A percentile compares a stretch with the other conserved stretches of the same genome.
Evolutionary conservation across 2,797 vertebrate genomes (phyloP).

Genomic region (Moxostoma hubbsi): DNA sequence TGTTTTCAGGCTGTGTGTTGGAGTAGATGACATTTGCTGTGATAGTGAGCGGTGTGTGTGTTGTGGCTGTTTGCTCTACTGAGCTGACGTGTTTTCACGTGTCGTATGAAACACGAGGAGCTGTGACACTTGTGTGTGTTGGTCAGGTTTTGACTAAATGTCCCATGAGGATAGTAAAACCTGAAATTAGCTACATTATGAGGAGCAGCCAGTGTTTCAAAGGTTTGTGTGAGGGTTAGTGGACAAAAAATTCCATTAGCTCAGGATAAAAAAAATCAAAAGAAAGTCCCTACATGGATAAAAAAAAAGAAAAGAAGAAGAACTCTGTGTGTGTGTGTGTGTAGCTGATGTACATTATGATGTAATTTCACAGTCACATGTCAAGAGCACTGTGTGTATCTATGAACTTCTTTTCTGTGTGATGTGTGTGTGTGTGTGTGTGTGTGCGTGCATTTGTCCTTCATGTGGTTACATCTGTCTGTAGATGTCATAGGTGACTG

Average conservation of each 20-base stretch:
- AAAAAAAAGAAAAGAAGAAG: too few relatives aligned
- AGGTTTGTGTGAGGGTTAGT: too few relatives aligned
- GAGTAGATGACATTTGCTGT: not conserved
- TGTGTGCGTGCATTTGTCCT: not conserved
- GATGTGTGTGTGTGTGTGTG: not conserved
- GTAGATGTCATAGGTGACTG: not conserved
- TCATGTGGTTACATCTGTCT: not conserved
- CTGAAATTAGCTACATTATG: too few relatives aligned
- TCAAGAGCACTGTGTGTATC: not conserved
- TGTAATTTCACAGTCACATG: slow-evolving; percentile 23
- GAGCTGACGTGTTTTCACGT: not conserved
- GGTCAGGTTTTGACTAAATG: too few relatives aligned
- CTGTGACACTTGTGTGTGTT: slow-evolving; percentile 5
- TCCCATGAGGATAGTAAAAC: too few relatives aligned
- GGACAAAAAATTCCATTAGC: too few relatives aligned
- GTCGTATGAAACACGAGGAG: not conserved
- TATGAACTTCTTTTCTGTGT: not conserved
- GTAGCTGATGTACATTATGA: slow-evolving; percentile 9
- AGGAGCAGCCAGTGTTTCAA: too few relatives aligned
- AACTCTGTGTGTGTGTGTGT: slow-evolving; percentile 16
- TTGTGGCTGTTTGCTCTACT: not conserved
- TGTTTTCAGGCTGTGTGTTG: not conserved
- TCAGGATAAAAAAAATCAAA: too few relatives aligned
- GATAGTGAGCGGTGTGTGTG: not conserved
- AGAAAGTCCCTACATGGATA: too few relatives aligned